Evolutionary conservation across 2,797 vertebrate genomes (phyloP).

Genomic region (Gallinago solitaria): DNA sequence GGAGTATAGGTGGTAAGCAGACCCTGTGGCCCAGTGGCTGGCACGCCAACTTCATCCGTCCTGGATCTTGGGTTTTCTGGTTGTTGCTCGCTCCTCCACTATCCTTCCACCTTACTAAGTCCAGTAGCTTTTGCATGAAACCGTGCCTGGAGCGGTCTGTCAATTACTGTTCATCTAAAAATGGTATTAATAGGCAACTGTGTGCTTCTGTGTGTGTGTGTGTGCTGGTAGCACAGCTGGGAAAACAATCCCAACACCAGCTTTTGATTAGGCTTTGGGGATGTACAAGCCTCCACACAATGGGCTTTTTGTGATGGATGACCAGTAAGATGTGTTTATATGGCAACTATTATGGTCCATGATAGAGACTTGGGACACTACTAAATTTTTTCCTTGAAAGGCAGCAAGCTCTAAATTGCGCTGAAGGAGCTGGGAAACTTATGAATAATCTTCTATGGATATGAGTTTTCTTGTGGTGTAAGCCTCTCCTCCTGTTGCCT

Average conservation of each 20-base stretch:
- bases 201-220: not conserved
- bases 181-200: not conserved
- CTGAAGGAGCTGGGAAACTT: not conserved
- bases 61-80: not conserved
- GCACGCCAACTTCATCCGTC: not conserved
- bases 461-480: not conserved
- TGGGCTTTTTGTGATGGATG: not conserved
- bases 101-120: not conserved
- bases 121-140: not conserved
- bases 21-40: not conserved
- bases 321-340: not conserved
- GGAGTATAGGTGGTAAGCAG: not conserved
- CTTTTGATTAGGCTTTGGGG: not conserved
- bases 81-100: not conserved
- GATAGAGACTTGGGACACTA: not conserved
- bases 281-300: not conserved
- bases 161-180: not conserved
- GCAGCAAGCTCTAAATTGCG: not conserved
- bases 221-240: not conserved
- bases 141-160: not conserved
- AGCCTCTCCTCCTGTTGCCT: not conserved
- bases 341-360: not conserved
- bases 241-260: not conserved
- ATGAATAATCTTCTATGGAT: not conserved
- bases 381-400: not conserved